These are phyloP conservation scores for Phyllopteryx taeniolatus DNA, from an alignment of 2,113 vertebrate genomes.

Conservation along the genomic window DNA sequence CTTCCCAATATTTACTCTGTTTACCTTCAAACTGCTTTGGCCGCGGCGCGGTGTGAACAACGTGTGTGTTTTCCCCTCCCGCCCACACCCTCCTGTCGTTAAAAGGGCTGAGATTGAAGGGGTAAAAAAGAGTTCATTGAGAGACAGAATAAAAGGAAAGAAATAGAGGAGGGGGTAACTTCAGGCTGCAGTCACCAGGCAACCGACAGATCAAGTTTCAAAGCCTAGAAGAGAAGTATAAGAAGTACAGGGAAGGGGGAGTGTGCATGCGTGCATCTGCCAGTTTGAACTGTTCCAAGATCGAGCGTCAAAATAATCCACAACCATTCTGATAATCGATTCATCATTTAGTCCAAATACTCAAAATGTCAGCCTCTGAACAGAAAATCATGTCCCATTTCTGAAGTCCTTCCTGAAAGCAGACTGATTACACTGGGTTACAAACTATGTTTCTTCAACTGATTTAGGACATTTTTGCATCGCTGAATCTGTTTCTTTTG, in stretches of 20 bases:
- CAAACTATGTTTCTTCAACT: too few relatives aligned
- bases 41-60: constrained; percentile 42
- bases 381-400: too few relatives aligned
- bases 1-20: constrained; percentile 31
- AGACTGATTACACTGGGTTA: too few relatives aligned
- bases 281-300: neutral
- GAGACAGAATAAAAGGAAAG: constrained; percentile 60
- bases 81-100: constrained; percentile 55
- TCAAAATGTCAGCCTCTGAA: too few relatives aligned
- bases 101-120: constrained; percentile 54
- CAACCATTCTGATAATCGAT: too few relatives aligned
- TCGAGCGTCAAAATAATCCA: too few relatives aligned
- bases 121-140: constrained; percentile 64
- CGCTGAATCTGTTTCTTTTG: too few relatives aligned
- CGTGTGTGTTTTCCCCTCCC: constrained; percentile 46
- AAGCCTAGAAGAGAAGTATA: constrained; percentile 69
- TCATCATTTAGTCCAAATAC: too few relatives aligned
- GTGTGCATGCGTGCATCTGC: constrained; percentile 7
- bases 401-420: too few relatives aligned
- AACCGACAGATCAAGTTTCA: constrained; percentile 74
- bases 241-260: constrained; percentile 50
- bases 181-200: constrained; percentile 68
- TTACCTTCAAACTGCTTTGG: constrained; percentile 59
- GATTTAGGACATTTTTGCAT: too few relatives aligned
- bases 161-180: constrained; percentile 32